Base-by-base conservation (phyloP, 2,888 invertebrate species). In the Miltochrista miniata region DNA sequence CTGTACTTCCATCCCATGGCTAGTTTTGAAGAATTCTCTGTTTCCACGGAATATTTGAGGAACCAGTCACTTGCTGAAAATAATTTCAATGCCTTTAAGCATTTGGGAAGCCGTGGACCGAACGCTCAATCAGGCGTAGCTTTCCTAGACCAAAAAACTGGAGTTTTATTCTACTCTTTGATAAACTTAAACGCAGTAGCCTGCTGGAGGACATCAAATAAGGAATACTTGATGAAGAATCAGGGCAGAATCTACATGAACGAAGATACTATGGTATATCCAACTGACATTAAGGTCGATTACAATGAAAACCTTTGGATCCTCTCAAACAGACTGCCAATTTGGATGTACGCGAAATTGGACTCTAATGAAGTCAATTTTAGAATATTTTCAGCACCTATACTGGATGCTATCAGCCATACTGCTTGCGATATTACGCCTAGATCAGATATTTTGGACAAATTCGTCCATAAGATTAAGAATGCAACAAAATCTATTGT, bases 1-100 rank as follows among this genome's bases (percentile, higher is more conserved):
- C 79, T 96, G 2, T 97, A 95, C 70, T 97, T 96, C 87, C 96
- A 96, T 72, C 95, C 96, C 0, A 92, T 96, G 79, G 94, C 95
- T 2, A 96, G 96, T 62, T 95, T 93, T 53, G 93, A 95, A 74
- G 96, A 96, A 73, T 97, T 96, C 74, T 81, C 94, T 0, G 96
- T 97, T 0, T 95, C 93, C 2, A 96, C 96, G 0, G 92, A 93
- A 62, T 88, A 94, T 41, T 80, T 96, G 31, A 92, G 94, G 30
- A 94, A 95, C 63, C 88, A 93, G 63, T 89, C 92, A 0, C 70
- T 93, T 4, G 92, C 93, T 24, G 79, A 88, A 15, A 86, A 81
- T 0, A 94, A 93, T 59, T 95, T 93, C 68, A 86, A 93, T 7
- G 93, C 95, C 11, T 96, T 95, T 68, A 94, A 94, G 71, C 71